phyloP scores from a whole-genome alignment of 1,140 invertebrate species.

The Subanguina moxae region DNA sequence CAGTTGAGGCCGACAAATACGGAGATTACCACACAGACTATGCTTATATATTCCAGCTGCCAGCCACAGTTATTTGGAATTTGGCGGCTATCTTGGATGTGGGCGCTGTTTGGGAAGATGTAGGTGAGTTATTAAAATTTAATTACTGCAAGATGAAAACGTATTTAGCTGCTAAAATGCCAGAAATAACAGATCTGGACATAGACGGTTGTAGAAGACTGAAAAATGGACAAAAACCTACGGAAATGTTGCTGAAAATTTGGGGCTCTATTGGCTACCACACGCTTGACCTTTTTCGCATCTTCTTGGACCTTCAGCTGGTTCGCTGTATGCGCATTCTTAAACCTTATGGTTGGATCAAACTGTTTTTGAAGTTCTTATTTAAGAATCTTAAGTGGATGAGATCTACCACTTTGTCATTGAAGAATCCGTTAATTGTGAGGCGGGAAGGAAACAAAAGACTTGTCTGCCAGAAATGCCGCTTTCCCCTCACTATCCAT shows the following conservation, averaged over 20 bases:
- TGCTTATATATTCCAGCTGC: no score
- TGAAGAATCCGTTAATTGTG: no score
- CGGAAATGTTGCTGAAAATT: slow-evolving; percentile 40
- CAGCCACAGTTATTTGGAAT: slow-evolving; percentile 25
- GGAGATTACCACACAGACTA: no score
- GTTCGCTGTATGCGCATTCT: slow-evolving; percentile 41
- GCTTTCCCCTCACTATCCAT: not conserved
- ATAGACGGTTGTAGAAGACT: slow-evolving; percentile 45
- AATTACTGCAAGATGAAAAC: not conserved
- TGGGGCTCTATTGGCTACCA: slow-evolving; percentile 47
- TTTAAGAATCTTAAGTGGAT: no score
- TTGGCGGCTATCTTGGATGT: slow-evolving; percentile 28
- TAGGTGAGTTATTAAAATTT: slow-evolving; percentile 24
- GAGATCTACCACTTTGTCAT: no score
- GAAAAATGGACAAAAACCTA: slow-evolving; percentile 21
- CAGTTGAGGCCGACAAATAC: no score
- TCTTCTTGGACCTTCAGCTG: slow-evolving; percentile 34
- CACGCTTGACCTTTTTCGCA: slow-evolving; percentile 41
- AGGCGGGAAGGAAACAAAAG: no score
- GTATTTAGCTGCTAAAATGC: slow-evolving; percentile 33
- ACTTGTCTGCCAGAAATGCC: no score
- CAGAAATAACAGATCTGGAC: slow-evolving; percentile 40
- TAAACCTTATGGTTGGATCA: slow-evolving; percentile 32
- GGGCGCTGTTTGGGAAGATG: slow-evolving; percentile 39
- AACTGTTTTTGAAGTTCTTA: not conserved